phyloP scores from a whole-genome alignment of 2,888 invertebrate species.

The Dynastes hyllus region DNA sequence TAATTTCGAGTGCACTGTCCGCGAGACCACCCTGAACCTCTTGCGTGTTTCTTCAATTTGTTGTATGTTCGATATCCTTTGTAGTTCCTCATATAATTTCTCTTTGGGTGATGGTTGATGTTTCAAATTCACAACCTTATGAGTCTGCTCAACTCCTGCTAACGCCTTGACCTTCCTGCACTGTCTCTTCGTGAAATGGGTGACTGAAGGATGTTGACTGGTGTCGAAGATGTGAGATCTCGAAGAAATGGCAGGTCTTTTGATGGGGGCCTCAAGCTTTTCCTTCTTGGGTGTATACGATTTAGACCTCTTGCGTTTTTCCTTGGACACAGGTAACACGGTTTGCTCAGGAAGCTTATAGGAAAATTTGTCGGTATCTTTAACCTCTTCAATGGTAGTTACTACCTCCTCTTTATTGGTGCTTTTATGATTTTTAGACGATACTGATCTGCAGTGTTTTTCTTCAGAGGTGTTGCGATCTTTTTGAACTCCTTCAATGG shows the following conservation, averaged over 20 bases:
- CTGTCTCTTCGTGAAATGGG: background rate
- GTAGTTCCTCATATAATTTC: constrained; percentile 44
- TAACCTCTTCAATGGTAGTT: background rate
- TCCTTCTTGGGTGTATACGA: constrained; percentile 42
- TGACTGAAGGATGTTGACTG: background rate
- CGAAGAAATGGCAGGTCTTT: constrained; percentile 13
- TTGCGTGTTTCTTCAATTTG: constrained; percentile 32
- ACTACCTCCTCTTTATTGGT: background rate
- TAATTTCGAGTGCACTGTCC: background rate
- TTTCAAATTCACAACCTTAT: background rate
- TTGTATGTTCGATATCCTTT: constrained; percentile 42
- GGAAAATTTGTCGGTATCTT: constrained; percentile 15
- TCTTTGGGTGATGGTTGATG: constrained; percentile 6
- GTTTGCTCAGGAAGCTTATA: constrained; percentile 4
- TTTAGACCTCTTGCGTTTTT: constrained; percentile 46
- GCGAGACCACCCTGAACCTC: constrained; percentile 41
- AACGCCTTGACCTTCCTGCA: too few relatives aligned
- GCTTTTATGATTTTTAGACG: background rate
- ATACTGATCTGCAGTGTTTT: background rate
- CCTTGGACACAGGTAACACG: background rate
- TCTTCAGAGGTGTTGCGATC: background rate
- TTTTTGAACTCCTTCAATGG: constrained; percentile 29
- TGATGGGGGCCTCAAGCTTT: background rate
- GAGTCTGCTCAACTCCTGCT: too few relatives aligned
- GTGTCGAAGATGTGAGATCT: constrained; percentile 25